Conservation (phyloP, 1,140 invertebrate species). For the Agrypnia vestita region DNA sequence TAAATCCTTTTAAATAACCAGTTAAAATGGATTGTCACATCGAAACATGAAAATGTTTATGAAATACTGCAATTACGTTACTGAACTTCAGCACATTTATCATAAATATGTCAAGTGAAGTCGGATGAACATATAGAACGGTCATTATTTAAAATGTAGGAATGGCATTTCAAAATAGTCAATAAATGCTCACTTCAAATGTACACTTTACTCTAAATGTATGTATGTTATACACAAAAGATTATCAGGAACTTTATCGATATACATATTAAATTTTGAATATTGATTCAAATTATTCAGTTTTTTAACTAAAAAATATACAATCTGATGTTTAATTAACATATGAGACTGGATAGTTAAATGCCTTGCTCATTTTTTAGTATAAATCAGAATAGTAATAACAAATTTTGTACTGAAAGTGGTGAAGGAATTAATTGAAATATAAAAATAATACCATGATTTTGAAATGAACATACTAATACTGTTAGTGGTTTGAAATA, state of each 20-base stretch:
- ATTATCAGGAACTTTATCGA: not conserved
- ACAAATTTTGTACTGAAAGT: too few species aligned
- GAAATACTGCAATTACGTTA: slow-evolving; percentile 1
- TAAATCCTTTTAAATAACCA: slow-evolving; percentile 36
- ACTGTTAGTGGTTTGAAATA: slow-evolving; percentile 6
- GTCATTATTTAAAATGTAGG: slow-evolving; percentile 34
- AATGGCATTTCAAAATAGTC: slow-evolving; percentile 36
- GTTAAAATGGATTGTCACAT: slow-evolving; percentile 40
- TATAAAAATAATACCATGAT: too few species aligned
- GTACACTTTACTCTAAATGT: too few species aligned
- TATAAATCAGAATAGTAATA: too few species aligned
- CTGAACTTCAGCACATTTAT: slow-evolving; percentile 6
- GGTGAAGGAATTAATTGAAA: too few species aligned
- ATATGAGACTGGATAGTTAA: too few species aligned
- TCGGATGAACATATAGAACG: slow-evolving; percentile 44
- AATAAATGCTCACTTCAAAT: too few species aligned
- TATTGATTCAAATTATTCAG: too few species aligned
- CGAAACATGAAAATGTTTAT: slow-evolving; percentile 19
- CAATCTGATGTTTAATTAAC: too few species aligned
- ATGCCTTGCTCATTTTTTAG: too few species aligned
- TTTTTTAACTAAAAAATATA: too few species aligned
- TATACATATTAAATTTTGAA: not conserved
- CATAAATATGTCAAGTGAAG: not conserved
- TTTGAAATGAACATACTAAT: too few species aligned
- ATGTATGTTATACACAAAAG: not conserved